phyloP scores from a whole-genome alignment of 2,797 vertebrate species.

The Psittacula derbiana region DNA sequence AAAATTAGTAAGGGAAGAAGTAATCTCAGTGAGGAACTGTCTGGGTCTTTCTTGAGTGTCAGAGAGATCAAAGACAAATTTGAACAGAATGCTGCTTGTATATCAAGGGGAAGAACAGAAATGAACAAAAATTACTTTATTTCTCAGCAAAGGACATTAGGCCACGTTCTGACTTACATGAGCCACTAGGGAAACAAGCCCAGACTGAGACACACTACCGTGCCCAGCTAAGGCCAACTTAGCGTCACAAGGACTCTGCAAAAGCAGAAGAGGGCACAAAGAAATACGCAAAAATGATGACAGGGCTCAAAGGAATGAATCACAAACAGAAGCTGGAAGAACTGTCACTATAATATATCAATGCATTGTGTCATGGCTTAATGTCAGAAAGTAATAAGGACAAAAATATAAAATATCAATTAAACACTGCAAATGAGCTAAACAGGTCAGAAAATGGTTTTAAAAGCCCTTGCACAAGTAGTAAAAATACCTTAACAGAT shows the following conservation, averaged over 20 bases:
- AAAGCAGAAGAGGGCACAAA: background rate
- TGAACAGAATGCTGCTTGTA: background rate
- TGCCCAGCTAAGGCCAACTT: background rate
- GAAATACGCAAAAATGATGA: slow-evolving; percentile 2
- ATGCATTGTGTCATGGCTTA: background rate
- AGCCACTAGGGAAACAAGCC: background rate
- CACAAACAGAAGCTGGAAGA: background rate
- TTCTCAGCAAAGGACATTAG: background rate
- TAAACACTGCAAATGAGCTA: slow-evolving; percentile 8
- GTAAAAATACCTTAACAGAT: slow-evolving; percentile 53
- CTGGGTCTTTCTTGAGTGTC: background rate
- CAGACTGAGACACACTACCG: background rate
- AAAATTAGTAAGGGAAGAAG: background rate
- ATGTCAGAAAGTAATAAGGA: slow-evolving; percentile 10
- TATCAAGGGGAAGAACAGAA: background rate
- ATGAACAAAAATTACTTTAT: background rate
- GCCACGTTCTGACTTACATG: background rate
- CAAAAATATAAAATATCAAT: slow-evolving; percentile 56
- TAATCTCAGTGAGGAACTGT: background rate
- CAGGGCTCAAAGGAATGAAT: slow-evolving; percentile 13
- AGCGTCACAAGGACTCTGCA: background rate
- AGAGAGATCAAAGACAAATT: slow-evolving; percentile 8
- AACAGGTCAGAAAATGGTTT: slow-evolving; percentile 17
- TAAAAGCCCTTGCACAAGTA: background rate
- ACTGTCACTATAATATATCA: background rate